Evolutionary conservation across 1,140 invertebrate genomes (phyloP).

Genomic region (Ericerus pela): DNA sequence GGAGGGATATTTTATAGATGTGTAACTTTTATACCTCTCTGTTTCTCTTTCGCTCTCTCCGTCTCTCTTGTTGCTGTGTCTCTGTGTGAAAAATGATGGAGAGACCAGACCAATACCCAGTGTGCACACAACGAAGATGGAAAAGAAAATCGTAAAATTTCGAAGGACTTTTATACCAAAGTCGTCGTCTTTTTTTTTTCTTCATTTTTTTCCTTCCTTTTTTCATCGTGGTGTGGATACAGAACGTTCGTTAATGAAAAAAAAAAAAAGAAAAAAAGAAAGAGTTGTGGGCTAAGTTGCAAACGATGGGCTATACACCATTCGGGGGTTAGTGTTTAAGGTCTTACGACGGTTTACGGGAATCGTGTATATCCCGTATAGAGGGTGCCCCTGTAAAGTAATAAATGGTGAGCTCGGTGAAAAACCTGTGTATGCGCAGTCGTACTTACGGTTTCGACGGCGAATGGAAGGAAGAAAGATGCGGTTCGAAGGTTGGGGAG

Average conservation of each 20-base stretch:
- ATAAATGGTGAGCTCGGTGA: slow-evolving; percentile 10
- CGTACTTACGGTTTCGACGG: slow-evolving; percentile 4
- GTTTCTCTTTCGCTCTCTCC: too few species aligned
- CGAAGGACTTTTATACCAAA: slow-evolving; percentile 8
- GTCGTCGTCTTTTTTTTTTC: too few species aligned
- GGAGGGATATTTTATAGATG: slow-evolving; percentile 12
- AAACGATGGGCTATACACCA: slow-evolving; percentile 9
- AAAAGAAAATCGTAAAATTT: slow-evolving; percentile 12
- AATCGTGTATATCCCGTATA: too few species aligned
- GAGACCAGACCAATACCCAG: slow-evolving; percentile 11
- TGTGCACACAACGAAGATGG: slow-evolving; percentile 4
- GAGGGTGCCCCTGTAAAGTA: slow-evolving; percentile 9
- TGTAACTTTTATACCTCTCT: slow-evolving; percentile 10
- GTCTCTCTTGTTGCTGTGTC: too few species aligned
- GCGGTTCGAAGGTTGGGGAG: slow-evolving; percentile 2
- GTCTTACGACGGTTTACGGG: slow-evolving; percentile 7
- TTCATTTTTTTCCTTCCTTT: too few species aligned
- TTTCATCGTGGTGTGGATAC: too few species aligned
- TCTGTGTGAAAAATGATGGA: slow-evolving; percentile 3
- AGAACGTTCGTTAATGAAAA: too few species aligned
- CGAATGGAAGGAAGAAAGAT: slow-evolving; percentile 6
- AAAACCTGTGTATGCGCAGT: slow-evolving; percentile 9
- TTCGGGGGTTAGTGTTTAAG: slow-evolving; percentile 4
- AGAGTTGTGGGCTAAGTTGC: slow-evolving; percentile 10
- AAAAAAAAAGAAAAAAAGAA: too few species aligned